Base-by-base conservation (phyloP, 1,140 invertebrate genomes). In the Gerris buenoi region DNA sequence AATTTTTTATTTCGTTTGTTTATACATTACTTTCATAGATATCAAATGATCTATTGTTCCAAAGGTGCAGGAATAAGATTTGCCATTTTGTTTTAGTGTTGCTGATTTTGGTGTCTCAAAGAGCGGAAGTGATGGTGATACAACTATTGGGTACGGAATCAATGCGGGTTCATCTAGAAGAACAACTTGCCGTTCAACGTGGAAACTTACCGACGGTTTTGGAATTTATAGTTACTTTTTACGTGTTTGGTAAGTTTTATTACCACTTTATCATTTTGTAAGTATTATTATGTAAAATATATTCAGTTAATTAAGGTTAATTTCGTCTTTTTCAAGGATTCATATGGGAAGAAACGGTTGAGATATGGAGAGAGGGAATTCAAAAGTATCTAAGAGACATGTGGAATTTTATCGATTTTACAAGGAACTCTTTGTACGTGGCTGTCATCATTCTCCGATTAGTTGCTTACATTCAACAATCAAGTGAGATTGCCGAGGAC, bases 361-460 rank as follows among this genome's bases (percentile, higher is more conserved):
- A 97, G 76, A 87, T 95, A 27, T 93, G 87, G 79, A 81, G 85
- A 0, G 86, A 91, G 73, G 93, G 93, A 25, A 81, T 96, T 27
- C 82, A 84, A 23, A 84, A 85, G 0, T 97, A 97, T 75, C 81
- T 95, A 14, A 80, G 87, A 1, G 92, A 97, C 75, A 87, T 96
- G 84, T 97, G 95, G 94, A 98, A 97, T 76, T 92, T 93, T 74
- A 90, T 97, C 68, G 95, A 98, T 79, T 95, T 96, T 73, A 87
- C 89, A 1, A 84, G 92, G 60, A 96, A 95, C 76, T 84, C 84
- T 1, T 79, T 95, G 0, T 97, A 96, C 75, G 81, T 91, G 23
- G 81, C 84, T 1, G 93, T 92, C 10, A 84, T 86, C 10, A 76
- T 89, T 27, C 79, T 96, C 15, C 79, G 93, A 72, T 73, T 84